Conservation (phyloP, 2,888 invertebrate genomes). For the Alviniconcha strummeri region DNA sequence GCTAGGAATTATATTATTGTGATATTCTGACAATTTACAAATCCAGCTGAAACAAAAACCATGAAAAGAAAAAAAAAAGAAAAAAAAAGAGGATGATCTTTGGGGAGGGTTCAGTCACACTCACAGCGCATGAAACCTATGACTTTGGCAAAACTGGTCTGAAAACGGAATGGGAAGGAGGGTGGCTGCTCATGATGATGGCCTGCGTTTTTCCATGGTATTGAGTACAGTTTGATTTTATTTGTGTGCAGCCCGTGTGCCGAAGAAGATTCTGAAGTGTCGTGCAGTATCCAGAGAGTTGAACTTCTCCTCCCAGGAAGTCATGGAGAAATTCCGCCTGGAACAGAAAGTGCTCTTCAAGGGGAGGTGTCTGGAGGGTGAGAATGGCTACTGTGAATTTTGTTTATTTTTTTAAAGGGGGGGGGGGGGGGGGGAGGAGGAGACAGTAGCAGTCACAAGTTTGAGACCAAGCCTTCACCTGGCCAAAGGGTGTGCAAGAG, state of each 20-base stretch:
- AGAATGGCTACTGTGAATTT: background rate
- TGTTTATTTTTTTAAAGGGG: background rate
- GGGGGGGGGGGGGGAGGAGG: background rate
- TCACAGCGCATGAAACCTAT: background rate
- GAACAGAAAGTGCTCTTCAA: conserved; percentile 87
- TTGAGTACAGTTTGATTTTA: background rate
- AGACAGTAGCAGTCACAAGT: background rate
- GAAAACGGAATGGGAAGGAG: background rate
- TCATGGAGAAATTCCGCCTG: conserved; percentile 95
- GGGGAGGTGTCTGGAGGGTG: conserved; percentile 90
- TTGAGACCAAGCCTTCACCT: background rate
- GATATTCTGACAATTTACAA: no score
- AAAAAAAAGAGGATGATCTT: background rate
- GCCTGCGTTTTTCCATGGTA: no score
- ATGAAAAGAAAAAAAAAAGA: background rate
- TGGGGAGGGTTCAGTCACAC: background rate
- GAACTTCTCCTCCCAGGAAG: conserved; percentile 82
- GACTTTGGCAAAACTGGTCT: background rate
- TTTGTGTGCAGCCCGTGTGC: conserved; percentile 85
- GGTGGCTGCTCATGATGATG: background rate
- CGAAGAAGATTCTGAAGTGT: conserved; percentile 96
- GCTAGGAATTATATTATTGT: no score
- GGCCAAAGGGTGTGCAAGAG: no score
- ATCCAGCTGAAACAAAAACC: no score
- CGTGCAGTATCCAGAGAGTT: conserved; percentile 79